Evolutionary conservation across 2,888 invertebrate species (phyloP), one percentile per base, ranked within the genome.

Genomic region (Brenthis ino): DNA sequence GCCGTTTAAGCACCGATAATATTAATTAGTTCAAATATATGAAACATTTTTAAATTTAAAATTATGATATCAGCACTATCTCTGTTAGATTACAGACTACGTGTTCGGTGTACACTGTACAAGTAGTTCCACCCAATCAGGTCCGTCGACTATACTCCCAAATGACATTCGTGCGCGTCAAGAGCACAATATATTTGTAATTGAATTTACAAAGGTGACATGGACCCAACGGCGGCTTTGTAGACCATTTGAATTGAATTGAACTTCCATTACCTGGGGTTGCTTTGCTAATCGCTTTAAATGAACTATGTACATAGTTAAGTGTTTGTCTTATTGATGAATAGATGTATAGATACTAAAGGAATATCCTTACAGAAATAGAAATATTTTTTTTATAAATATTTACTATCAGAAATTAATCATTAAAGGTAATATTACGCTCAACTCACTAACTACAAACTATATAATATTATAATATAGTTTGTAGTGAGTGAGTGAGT

Each of bases 121-220:
- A 53, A 53, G 16, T 53, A 53, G n/a, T 53, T 53, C 51, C 51
- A 53, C 51, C 11, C 51, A 53, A 53, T 53, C 51, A 53, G 51
- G 51, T 53, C 51, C 16, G 24, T 37, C 48, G 54, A 48, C 60
- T 54, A 55, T 47, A 54, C 48, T 65, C 54, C 60, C 43, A 43
- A 66, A 66, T 55, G 66, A 60, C 54, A n/a, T 56, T 54, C 55
- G 55, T 47, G 48, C 20, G 48, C 55, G 55, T 56, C 60, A 67
- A 56, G 37, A 48, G 37, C 67, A 61, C 55, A 56, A 54, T 54
- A 67, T 54, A 37, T 56, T 55, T n/a, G 50, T 67, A 67, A 67
- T 61, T 61, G 48, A 61, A 61, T 67, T 67, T 60, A 50, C 67
- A 67, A 54, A 63, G 63, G 63, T 54, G 54, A 63, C 63, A 63